Evolutionary conservation across 2,797 vertebrate genomes (phyloP), one percentile per base, ranked within the genome.

Genomic region (Esox masquinongy): DNA sequence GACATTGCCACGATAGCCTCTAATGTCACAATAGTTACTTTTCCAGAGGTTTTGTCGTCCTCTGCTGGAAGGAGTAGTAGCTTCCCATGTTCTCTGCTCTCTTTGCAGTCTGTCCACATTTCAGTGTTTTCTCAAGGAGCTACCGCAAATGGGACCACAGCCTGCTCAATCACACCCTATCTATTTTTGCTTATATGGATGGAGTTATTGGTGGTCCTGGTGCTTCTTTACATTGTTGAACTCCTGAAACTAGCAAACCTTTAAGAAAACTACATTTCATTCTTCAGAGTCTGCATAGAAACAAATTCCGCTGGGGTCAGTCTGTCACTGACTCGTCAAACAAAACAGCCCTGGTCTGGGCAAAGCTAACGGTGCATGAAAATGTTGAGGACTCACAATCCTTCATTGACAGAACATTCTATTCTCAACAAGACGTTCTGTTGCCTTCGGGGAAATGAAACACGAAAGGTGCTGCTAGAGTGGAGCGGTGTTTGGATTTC

Each of bases 281-380:
- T 24, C n/a, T 80, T 64, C 56, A 82, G 74, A 80, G 74, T 76
- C 83, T 75, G 70, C 74, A 82, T 79, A 76, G 77, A 81, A 86
- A 79, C 69, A 56, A 75, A 73, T 85, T 87, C 51, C 80, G 82
- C 84, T 87, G 68, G 74, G 84, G 81, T 88, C 84, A 83, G 79
- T 82, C 85, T 87, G 87, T 91, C 88, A 89, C 73, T 83, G 75
- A 86, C 78, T 78, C 85, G 75, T 89, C 86, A 90, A 76, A 84
- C 80, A 77, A 76, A 86, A 84, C 81, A 79, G 70, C 71, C 31
- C 5, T 31, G 68, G 84, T 85, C 87, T 26, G 22, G 22, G 56
- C 56, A 61, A 61, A 61, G 69, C 69, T 83, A 84, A 81, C 75
- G 69, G 80, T 12, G 64, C 78, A 75, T 72, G 39, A 73, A 82